Base-by-base conservation (phyloP, 2,113 vertebrate genomes). In the Calonectris borealis region DNA sequence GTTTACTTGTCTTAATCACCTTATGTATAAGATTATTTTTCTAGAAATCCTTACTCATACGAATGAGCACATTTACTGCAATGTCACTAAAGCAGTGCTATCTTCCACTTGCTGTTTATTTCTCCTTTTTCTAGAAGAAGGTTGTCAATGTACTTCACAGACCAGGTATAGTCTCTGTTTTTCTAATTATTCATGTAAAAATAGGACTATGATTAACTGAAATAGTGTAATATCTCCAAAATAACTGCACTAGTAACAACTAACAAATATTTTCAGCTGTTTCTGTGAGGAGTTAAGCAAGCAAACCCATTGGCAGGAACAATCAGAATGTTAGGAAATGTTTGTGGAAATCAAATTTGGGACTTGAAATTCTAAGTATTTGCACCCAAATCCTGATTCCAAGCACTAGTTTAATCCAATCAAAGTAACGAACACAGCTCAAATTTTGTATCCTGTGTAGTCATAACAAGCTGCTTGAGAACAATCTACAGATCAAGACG, bases 1-100 rank as follows among this genome's bases (percentile, higher is more conserved):
- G 86, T 97, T 97, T 96, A 92, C 79, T 93, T 96, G 93, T 92
- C 96, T 96, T 93, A 97, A 94, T 96, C 97, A 94, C 83, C 78
- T 97, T 97, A 94, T 96, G 92, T 91, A 77, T 62, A 95, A 71
- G 93, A 94, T 96, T 78, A 96, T 96, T 94, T 95, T 94, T 96
- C 95, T 96, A 71, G 94, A 81, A 92, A 85, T 92, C 90, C 90
- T 52, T 91, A 46, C 96, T 97, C 75, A 7, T 32, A 75, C 2
- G 6, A 95, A 95, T 51, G 73, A 97, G 93, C 44, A 20, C 68
- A 81, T 96, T 97, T 94, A 83, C 80, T 91, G 93, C 81, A 90
- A 54, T 51, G 70, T 88, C 87, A 73, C 76, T 90, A 92, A 93
- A 96, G 89, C 86, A 97, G 62, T 60, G 75, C 46, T 92, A 79